Conservation (phyloP, 2,113 vertebrate species). For the Xiphophorus hellerii region DNA sequence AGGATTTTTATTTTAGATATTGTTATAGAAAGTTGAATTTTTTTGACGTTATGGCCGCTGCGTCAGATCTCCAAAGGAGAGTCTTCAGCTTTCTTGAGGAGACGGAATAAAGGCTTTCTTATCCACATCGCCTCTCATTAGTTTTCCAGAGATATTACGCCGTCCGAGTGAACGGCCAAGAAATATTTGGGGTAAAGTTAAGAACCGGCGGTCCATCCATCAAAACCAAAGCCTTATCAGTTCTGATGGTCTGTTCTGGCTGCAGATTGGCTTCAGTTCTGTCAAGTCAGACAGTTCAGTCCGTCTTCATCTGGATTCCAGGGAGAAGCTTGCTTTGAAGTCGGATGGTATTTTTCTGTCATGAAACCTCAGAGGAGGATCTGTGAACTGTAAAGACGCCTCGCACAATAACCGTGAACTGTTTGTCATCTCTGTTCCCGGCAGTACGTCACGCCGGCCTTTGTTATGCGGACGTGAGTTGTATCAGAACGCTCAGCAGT, state of each 20-base stretch:
- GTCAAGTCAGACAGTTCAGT: conserved; percentile 19
- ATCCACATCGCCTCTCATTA: background rate
- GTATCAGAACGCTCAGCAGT: background rate
- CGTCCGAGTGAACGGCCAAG: conserved; percentile 2
- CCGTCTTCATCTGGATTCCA: conserved; percentile 9
- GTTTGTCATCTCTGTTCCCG: background rate
- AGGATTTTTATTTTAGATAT: background rate
- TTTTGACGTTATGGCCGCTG: background rate
- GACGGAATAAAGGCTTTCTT: conserved; percentile 17
- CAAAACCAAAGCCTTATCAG: background rate
- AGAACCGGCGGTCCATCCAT: background rate
- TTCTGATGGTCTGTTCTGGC: conserved; percentile 1
- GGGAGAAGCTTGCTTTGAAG: conserved; percentile 22
- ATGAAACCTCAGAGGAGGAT: background rate
- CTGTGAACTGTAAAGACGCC: background rate
- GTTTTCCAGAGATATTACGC: conserved; percentile 8
- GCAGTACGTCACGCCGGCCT: background rate
- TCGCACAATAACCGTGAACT: background rate
- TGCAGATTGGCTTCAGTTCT: background rate
- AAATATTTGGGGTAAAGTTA: background rate
- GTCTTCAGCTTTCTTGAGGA: background rate
- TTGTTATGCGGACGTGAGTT: background rate
- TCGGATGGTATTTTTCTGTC: conserved; percentile 19
- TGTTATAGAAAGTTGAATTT: background rate
- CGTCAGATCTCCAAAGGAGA: background rate